Evolutionary conservation across 2,797 vertebrate genomes (phyloP).

Genomic region (Chelmon rostratus): DNA sequence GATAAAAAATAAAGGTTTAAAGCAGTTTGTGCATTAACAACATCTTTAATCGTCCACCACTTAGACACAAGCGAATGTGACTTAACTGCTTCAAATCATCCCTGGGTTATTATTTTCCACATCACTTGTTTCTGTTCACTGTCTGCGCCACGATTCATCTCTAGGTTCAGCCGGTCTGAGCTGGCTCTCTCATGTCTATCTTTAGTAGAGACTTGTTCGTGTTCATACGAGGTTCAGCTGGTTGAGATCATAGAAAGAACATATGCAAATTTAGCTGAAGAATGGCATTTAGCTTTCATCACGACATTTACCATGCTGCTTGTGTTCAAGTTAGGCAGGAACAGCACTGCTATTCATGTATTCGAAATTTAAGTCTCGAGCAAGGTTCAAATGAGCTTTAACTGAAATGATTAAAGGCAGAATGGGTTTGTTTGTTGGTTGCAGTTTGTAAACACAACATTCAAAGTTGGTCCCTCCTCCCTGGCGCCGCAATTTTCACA

Average conservation of each 20-base stretch:
- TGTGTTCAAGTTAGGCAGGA: constrained; percentile 19
- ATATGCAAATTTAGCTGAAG: constrained; percentile 24
- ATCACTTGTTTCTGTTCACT: neutral
- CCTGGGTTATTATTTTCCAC: constrained; percentile 13
- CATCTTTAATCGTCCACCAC: neutral
- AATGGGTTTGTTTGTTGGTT: too few species aligned
- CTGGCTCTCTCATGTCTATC: constrained; percentile 34
- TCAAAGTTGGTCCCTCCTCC: too few species aligned
- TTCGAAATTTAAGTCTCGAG: neutral
- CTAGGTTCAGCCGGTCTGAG: neutral
- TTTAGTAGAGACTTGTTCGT: constrained; percentile 27
- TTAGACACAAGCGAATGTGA: neutral
- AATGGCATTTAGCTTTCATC: constrained; percentile 33
- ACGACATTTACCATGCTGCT: constrained; percentile 38
- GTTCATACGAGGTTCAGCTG: constrained; percentile 16
- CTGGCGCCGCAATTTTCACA: too few species aligned
- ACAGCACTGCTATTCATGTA: neutral
- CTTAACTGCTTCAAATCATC: neutral
- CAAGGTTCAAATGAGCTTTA: constrained; percentile 7
- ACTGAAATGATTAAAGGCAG: neutral
- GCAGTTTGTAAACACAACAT: too few species aligned
- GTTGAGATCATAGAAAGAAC: constrained; percentile 23
- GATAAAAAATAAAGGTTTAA: neutral
- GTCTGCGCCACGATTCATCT: constrained; percentile 20
- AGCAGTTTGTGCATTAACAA: constrained; percentile 8